A percentile compares a stretch with the other conserved stretches of the same genome.
phyloP scores from a whole-genome alignment of 2,888 invertebrate genomes.

The Drosophila leonis region DNA sequence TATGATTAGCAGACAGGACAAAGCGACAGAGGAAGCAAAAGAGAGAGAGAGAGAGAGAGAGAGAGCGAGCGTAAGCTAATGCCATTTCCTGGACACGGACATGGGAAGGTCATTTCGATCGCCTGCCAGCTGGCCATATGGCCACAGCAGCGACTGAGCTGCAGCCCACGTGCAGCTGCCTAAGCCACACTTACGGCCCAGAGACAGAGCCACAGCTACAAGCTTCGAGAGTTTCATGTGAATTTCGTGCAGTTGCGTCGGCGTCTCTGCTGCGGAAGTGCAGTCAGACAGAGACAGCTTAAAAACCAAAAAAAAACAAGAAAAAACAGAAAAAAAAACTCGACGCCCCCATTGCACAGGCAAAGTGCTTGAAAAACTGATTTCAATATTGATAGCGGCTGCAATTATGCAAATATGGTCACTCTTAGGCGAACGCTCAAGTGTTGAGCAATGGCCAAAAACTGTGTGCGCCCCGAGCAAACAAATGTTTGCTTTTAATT shows the following conservation, averaged over 20 bases:
- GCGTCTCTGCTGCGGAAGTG: constrained; percentile 64
- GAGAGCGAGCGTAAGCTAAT: constrained; percentile 1
- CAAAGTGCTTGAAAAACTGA: constrained; percentile 34
- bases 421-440: constrained; percentile 21
- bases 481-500: constrained; percentile 4
- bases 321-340: background rate
- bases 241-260: constrained; percentile 46
- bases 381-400: constrained; percentile 34
- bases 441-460: constrained; percentile 4
- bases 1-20: constrained; percentile 67
- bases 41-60: constrained; percentile 9
- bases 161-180: constrained; percentile 57
- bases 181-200: constrained; percentile 22
- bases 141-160: constrained; percentile 29
- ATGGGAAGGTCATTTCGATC: constrained; percentile 63
- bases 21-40: constrained; percentile 2
- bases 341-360: constrained; percentile 36
- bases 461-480: background rate
- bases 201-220: constrained; percentile 19
- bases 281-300: constrained; percentile 30
- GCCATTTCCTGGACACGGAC: constrained; percentile 44
- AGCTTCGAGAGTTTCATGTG: constrained; percentile 30
- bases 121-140: constrained; percentile 66
- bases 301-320: background rate
- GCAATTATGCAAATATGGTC: constrained; percentile 55